Percentiles rank a stretch among this genome's conserved stretches.
These are phyloP conservation scores for Anableps anableps DNA, from an alignment of 2,797 vertebrate genomes.

Conservation along the genomic window DNA sequence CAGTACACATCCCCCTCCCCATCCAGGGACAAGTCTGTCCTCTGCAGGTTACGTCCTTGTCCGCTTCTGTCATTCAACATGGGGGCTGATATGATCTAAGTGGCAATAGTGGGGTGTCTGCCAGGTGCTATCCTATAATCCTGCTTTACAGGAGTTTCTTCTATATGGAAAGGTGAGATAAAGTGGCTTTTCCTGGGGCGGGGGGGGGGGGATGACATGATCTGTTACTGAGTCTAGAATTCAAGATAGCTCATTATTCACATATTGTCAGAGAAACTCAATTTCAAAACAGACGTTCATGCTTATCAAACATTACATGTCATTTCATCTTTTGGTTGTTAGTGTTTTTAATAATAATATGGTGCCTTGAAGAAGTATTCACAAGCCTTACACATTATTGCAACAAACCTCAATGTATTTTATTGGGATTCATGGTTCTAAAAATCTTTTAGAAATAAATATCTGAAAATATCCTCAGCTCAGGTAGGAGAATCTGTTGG, in stretches of 20 bases:
- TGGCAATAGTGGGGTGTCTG: slow-evolving; percentile 70
- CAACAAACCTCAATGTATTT: neutral
- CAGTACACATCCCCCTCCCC: slow-evolving; percentile 31
- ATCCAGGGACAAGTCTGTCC: slow-evolving; percentile 62
- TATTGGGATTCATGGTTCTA: neutral
- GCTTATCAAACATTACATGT: slow-evolving; percentile 24
- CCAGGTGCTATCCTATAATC: slow-evolving; percentile 61
- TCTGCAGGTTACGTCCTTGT: slow-evolving; percentile 78
- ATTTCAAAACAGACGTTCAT: slow-evolving; percentile 1
- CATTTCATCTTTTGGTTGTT: neutral
- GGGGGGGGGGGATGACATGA: slow-evolving; percentile 2
- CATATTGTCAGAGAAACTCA: slow-evolving; percentile 29
- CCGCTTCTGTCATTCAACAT: slow-evolving; percentile 61
- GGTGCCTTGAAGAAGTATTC: neutral
- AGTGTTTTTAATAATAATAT: neutral
- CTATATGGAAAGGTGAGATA: slow-evolving; percentile 45
- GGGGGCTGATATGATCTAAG: slow-evolving; percentile 77
- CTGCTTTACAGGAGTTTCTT: slow-evolving; percentile 49
- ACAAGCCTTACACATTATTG: neutral
- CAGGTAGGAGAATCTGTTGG: no score
- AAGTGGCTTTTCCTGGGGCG: neutral
- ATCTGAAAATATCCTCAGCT: no score
- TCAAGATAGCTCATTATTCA: slow-evolving; percentile 49
- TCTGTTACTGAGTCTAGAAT: slow-evolving; percentile 22
- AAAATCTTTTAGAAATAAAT: neutral